Evolutionary conservation across 2,888 invertebrate genomes (phyloP), one percentile per base, ranked within the genome.

Genomic region (Gymnoscelis rufifasciata): DNA sequence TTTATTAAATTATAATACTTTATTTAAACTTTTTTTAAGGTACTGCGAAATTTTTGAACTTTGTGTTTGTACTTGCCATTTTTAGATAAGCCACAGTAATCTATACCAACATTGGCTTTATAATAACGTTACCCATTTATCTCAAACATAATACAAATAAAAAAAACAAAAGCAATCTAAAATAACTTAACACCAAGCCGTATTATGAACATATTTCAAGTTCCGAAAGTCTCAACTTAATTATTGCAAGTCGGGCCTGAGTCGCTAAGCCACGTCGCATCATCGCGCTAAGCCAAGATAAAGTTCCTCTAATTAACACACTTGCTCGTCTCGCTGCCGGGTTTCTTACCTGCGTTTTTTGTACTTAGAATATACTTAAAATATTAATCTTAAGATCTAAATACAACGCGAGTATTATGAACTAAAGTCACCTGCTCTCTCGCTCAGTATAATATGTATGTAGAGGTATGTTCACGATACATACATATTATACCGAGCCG

Each of bases 301-400:
- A 53, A 57, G 51, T 82, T 81, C 59, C 60, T 62, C 68, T 79
- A 81, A 83, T 83, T 82, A 83, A 74, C 79, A 71, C 70, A 62
- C 68, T 69, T 66, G 66, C 69, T 60, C 64, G 64, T 73, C 71
- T 65, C 66, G 72, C 8, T 1, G 12, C 12, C 39, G 36, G 43
- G 48, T 4, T 33, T 14, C 48, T 43, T 43, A 27, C 43, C 26
- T 30, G 19, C 26, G 26, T 40, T 37, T 39, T 35, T 28, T 27
- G 10, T 14, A 10, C 7, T 13, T 15, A 11, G n/a, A n/a, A n/a
- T n/a, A 26, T 26, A 7, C 7, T 26, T 6, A 7, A 7, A 6
- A 6, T 6, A 26, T 26, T 26, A 7, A 7, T 13, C 6, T 5
- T 14, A 33, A 15, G 2, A n/a, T n/a, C 2, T 13, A 31, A 14